Base-by-base conservation (phyloP, 2,113 vertebrate species). In the Centropristis striata region DNA sequence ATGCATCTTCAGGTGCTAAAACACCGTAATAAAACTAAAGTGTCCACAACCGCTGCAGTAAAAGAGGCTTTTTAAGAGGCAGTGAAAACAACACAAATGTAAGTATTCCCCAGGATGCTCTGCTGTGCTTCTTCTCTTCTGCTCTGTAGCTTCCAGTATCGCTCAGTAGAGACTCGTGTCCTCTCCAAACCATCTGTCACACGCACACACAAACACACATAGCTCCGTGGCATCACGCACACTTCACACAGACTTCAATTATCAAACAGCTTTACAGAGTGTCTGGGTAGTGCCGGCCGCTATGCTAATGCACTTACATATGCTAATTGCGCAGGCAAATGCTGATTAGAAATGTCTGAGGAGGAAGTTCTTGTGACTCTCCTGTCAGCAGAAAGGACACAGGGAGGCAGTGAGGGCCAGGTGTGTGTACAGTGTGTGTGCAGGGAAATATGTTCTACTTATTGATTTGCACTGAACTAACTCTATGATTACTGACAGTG, bases 161-260 rank as follows among this genome's bases (percentile, higher is more conserved):
- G 6, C 83, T 88, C 90, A 81, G 71, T 0, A 47, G 90, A 89
- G 87, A 88, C 82, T 80, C 23, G 3, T 81, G 85, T 85, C 69
- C 74, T 80, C 81, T 79, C 59, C 63, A 46, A 84, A 83, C 89
- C 92, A 92, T 91, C 91, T 92, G 91, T 81, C 81, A 51, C 84
- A 16, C 11, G 21, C 75, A 18, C 39, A 32, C 53, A 53, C 57
- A 73, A 14, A 36, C 37, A 44, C 79, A 70, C 70, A 39, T 54
- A 42, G 58, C 42, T 20, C 66, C 1, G 32, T 47, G 41, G 74
- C 14, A 65, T 77, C 72, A 78, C 66, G 74, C 80, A 78, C 65
- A 70, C 84, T 74, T 83, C 79, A 81, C 73, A 71, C 81, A 88
- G 81, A 91, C 90, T 90, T 81, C 78, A 81, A 86, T 89, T 89